A percentile compares a stretch with the other conserved stretches of the same genome.
Conservation (phyloP, 2,888 invertebrate species). For the Scaptomyza polygonia region DNA sequence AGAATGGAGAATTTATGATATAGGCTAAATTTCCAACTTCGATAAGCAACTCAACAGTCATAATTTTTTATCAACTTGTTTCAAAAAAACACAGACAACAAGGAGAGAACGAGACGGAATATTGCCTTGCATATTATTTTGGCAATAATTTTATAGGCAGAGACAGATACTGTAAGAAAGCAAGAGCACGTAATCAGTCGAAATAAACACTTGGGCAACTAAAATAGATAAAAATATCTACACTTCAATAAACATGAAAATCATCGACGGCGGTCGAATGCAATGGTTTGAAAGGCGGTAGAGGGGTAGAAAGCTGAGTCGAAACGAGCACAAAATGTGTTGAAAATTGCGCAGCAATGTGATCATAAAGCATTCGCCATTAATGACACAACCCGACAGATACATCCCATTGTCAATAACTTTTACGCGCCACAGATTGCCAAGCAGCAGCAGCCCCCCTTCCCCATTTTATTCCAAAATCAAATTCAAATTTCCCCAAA, state of each 20-base stretch:
- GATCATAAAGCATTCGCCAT: constrained; percentile 82
- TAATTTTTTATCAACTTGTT: constrained; percentile 65
- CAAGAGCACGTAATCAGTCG: constrained; percentile 69
- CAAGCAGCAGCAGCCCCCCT: constrained; percentile 19
- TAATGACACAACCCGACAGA: constrained; percentile 83
- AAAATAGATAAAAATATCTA: constrained; percentile 80
- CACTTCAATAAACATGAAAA: constrained; percentile 81
- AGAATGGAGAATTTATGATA: constrained; percentile 58
- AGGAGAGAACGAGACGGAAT: not conserved
- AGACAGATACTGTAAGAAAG: not conserved
- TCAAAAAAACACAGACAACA: constrained; percentile 24
- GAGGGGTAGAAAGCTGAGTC: not conserved
- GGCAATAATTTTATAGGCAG: constrained; percentile 34
- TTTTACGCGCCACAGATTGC: constrained; percentile 80
- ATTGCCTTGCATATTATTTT: constrained; percentile 51
- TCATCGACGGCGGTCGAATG: constrained; percentile 53
- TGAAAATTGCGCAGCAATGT: constrained; percentile 78
- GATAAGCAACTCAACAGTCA: constrained; percentile 26
- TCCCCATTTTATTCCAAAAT: constrained; percentile 56
- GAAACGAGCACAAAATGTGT: constrained; percentile 71
- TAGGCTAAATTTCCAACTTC: constrained; percentile 13
- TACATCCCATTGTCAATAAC: constrained; percentile 83
- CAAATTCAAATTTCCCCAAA: constrained; percentile 77
- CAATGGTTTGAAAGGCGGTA: not conserved
- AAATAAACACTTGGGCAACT: constrained; percentile 79